Percentiles rank a stretch among this genome's conserved stretches.
Conservation (phyloP, 1,140 invertebrate species). For the Phocides pigmalion region DNA sequence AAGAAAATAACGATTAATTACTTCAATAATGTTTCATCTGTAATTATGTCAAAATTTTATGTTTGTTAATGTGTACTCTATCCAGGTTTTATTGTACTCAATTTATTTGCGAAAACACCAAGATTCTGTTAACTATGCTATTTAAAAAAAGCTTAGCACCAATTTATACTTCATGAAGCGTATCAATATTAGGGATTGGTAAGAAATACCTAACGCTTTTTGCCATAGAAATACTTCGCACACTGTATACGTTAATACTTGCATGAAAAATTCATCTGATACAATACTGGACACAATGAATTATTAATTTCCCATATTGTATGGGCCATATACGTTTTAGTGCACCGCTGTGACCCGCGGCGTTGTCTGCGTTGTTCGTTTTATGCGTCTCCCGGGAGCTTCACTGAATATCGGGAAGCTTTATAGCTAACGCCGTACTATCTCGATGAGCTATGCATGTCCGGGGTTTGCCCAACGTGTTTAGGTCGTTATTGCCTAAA, state of each 20-base stretch:
- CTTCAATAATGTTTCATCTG: no score
- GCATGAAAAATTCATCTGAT: conserved; percentile 7
- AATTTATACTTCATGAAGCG: no score
- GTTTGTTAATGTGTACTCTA: no score
- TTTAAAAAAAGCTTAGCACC: no score
- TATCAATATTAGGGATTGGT: no score
- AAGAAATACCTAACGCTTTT: no score
- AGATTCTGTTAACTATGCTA: no score
- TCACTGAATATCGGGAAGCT: conserved; percentile 45
- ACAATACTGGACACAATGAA: conserved; percentile 18
- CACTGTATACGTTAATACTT: not conserved
- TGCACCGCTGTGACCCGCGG: conserved; percentile 34
- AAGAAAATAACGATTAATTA: no score
- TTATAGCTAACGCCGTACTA: conserved; percentile 43
- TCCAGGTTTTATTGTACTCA: no score
- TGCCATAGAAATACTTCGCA: no score
- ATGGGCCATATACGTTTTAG: conserved; percentile 22
- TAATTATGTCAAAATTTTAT: no score
- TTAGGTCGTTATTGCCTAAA: conserved; percentile 29
- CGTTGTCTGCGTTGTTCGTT: conserved; percentile 41
- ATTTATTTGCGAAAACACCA: no score
- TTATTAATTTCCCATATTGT: conserved; percentile 32
- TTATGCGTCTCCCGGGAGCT: conserved; percentile 48
- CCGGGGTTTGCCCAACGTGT: conserved; percentile 22
- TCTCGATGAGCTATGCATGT: conserved; percentile 39